Evolutionary conservation across 2,113 vertebrate species (phyloP).

Genomic region (Peromyscus polionotus): DNA sequence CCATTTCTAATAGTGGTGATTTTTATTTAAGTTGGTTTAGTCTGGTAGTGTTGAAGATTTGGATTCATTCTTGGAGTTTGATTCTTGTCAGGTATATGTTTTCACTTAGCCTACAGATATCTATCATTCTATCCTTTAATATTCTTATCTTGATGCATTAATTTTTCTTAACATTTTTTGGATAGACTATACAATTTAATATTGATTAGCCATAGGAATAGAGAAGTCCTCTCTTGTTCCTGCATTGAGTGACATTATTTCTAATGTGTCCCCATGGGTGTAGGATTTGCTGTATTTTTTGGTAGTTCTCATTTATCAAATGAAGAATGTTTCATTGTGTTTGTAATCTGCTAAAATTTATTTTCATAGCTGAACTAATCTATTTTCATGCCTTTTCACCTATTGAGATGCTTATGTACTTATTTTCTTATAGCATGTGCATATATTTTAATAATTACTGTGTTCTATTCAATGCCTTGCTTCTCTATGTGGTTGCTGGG

Average conservation of each 20-base stretch:
- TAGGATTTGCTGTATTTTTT: conserved; percentile 28
- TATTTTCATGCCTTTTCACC: conserved; percentile 6
- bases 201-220: not conserved
- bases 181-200: not conserved
- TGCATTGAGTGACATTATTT: not conserved
- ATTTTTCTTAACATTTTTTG: conserved; percentile 21
- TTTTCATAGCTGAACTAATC: conserved; percentile 16
- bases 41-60: not conserved
- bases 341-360: conserved; percentile 49
- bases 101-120: not conserved
- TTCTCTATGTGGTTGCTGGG: not conserved
- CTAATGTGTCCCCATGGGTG: not conserved
- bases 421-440: not conserved
- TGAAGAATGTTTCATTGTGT: not conserved
- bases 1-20: conserved; percentile 25
- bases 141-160: not conserved
- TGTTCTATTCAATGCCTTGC: not conserved
- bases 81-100: not conserved
- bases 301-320: not conserved
- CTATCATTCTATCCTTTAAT: not conserved
- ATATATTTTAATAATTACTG: conserved; percentile 18
- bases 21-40: conserved; percentile 37
- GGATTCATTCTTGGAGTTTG: not conserved
- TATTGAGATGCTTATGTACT: conserved; percentile 14
- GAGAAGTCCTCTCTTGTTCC: not conserved